Evolutionary conservation across 2,113 vertebrate genomes (phyloP).

Genomic region (Brachypodius melanocephalos): DNA sequence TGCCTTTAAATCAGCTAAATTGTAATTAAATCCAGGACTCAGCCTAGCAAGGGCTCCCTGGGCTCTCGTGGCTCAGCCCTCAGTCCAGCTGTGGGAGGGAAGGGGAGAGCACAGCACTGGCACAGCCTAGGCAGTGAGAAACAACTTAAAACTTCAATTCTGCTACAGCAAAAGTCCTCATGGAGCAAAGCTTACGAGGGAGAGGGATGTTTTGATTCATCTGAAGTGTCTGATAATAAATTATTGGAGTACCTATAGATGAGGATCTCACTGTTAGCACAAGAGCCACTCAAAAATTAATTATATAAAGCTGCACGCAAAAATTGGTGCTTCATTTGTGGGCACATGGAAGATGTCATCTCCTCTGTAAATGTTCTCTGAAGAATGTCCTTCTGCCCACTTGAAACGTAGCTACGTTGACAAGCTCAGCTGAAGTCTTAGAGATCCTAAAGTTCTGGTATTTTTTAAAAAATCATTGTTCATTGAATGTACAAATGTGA

Average conservation of each 20-base stretch:
- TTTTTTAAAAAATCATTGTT: background rate
- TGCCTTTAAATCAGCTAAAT: constrained; percentile 13
- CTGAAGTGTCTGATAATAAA: constrained; percentile 36
- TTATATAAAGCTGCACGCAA: background rate
- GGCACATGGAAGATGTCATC: background rate
- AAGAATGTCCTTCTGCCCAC: background rate
- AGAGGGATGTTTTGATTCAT: constrained; percentile 44
- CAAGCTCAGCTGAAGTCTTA: background rate
- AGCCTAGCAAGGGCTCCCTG: background rate
- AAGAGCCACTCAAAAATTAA: constrained; percentile 19
- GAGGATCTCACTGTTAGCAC: constrained; percentile 16
- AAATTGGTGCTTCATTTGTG: background rate
- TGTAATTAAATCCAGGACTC: constrained; percentile 13
- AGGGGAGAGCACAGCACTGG: background rate
- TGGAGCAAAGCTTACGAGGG: background rate
- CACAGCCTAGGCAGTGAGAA: background rate
- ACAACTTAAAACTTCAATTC: background rate
- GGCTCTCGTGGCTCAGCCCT: background rate
- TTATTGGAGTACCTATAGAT: constrained; percentile 24
- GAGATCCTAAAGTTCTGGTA: background rate
- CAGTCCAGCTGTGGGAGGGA: background rate
- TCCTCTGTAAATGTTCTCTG: background rate
- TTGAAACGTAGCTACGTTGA: background rate
- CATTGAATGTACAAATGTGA: background rate
- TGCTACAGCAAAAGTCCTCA: background rate